phyloP scores from a whole-genome alignment of 2,113 vertebrate genomes.

The Myxocyprinus asiaticus region DNA sequence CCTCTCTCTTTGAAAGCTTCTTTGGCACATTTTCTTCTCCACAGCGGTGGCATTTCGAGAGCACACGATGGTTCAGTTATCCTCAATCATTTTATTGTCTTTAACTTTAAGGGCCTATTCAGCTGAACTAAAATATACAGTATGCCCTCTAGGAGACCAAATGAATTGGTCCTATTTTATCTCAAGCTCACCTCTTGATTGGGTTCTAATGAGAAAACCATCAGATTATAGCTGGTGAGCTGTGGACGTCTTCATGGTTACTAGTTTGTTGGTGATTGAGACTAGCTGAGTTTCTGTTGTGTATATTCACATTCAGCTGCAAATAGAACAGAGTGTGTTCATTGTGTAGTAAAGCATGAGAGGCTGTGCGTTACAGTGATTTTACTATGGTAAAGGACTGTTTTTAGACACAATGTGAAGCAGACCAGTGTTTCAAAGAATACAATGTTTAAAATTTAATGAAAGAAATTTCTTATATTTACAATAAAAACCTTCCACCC shows the following conservation, averaged over 20 bases:
- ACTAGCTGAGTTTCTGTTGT: not conserved
- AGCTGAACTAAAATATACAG: conserved; percentile 1
- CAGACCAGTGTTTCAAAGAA: too few species aligned
- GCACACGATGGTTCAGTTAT: conserved; percentile 2
- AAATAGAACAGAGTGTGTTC: too few species aligned
- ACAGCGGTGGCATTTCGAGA: not conserved
- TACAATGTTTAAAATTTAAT: too few species aligned
- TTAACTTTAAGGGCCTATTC: conserved; percentile 7
- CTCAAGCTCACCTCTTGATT: not conserved
- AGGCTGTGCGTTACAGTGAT: too few species aligned
- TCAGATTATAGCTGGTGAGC: not conserved
- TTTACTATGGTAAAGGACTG: too few species aligned
- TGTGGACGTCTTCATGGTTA: not conserved
- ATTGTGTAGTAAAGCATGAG: too few species aligned
- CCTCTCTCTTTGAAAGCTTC: conserved; percentile 18
- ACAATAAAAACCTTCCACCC: too few species aligned
- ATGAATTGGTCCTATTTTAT: not conserved
- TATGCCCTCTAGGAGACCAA: not conserved
- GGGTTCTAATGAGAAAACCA: too few species aligned
- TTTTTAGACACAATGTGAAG: too few species aligned
- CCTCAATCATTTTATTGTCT: not conserved
- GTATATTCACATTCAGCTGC: too few species aligned
- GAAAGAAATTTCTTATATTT: too few species aligned
- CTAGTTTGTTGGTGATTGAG: not conserved
- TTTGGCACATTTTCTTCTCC: conserved; percentile 12